These are phyloP conservation scores for Paragorgia papillata DNA, from an alignment of 92 coral and sea anemone genomes.

Conservation along the genomic window DNA sequence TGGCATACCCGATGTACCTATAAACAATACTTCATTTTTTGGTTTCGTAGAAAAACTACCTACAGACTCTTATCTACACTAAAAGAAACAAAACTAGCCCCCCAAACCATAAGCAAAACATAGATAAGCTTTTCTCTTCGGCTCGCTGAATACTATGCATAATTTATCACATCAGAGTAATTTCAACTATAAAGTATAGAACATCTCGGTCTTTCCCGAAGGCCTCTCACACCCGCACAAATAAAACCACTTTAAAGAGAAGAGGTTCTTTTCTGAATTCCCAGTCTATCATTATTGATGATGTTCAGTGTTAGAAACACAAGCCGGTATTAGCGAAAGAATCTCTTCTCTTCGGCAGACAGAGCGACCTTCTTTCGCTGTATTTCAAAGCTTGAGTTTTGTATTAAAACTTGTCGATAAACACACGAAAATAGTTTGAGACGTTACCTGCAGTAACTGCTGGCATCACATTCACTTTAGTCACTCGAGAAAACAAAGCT, in stretches of 20 bases:
- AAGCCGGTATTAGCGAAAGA: neutral
- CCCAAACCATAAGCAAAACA: too few relatives aligned
- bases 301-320: too few relatives aligned
- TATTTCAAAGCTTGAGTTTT: neutral
- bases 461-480: conserved; percentile 91
- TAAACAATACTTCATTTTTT: neutral
- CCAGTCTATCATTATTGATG: too few relatives aligned
- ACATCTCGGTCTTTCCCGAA: neutral
- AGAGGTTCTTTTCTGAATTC: too few relatives aligned
- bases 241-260: too few relatives aligned
- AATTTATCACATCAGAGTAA: conserved; percentile 29
- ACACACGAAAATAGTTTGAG: neutral
- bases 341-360: neutral
- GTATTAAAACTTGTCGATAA: neutral
- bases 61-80: too few relatives aligned
- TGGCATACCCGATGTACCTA: neutral
- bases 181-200: neutral
- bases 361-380: neutral
- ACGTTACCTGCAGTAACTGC: conserved; percentile 99
- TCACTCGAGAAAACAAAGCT: conserved; percentile 15
- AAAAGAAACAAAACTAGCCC: too few relatives aligned
- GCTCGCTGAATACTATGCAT: conserved; percentile 38
- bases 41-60: conserved; percentile 1
- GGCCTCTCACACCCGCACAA: too few relatives aligned
- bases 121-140: conserved; percentile 18